Evolutionary conservation across 1,140 invertebrate species (phyloP).

Genomic region (Conopomorpha cramerella): DNA sequence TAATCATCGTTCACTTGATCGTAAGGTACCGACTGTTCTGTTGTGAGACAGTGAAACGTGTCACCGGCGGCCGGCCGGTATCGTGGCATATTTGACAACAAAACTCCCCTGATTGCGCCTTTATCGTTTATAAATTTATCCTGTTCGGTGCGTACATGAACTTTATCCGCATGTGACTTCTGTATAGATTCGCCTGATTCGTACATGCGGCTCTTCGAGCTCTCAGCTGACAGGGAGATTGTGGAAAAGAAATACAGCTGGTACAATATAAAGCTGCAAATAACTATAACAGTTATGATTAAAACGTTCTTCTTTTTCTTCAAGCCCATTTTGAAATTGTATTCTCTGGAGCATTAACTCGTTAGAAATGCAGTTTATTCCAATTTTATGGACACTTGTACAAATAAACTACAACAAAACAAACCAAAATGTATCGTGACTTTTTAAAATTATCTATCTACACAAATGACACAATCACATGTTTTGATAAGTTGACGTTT

Average conservation of each 20-base stretch:
- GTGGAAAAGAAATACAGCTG: slow-evolving; percentile 45
- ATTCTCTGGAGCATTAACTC: too few relatives aligned
- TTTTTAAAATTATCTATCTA: too few relatives aligned
- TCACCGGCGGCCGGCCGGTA: slow-evolving; percentile 32
- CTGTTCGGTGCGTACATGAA: slow-evolving; percentile 25
- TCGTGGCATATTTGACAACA: slow-evolving; percentile 19
- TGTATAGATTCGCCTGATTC: slow-evolving; percentile 19
- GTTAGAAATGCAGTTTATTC: too few relatives aligned
- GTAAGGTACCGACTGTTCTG: slow-evolving; percentile 31
- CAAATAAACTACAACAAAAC: too few relatives aligned
- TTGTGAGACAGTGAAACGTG: slow-evolving; percentile 34
- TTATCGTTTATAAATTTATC: slow-evolving; percentile 39
- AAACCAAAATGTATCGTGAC: too few relatives aligned
- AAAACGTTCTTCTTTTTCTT: slow-evolving; percentile 47
- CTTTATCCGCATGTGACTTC: slow-evolving; percentile 15
- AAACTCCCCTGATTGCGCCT: slow-evolving; percentile 36
- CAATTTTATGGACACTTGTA: too few relatives aligned
- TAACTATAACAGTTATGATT: slow-evolving; percentile 22
- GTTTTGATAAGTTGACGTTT: too few relatives aligned
- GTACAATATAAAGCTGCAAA: slow-evolving; percentile 37
- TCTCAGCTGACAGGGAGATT: slow-evolving; percentile 23
- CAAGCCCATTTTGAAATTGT: slow-evolving; percentile 23
- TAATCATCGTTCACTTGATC: slow-evolving; percentile 90
- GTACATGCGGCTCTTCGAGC: slow-evolving; percentile 16
- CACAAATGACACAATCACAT: too few relatives aligned